Conservation (phyloP, 2,797 vertebrate species). For the Bradypodion pumilum region DNA sequence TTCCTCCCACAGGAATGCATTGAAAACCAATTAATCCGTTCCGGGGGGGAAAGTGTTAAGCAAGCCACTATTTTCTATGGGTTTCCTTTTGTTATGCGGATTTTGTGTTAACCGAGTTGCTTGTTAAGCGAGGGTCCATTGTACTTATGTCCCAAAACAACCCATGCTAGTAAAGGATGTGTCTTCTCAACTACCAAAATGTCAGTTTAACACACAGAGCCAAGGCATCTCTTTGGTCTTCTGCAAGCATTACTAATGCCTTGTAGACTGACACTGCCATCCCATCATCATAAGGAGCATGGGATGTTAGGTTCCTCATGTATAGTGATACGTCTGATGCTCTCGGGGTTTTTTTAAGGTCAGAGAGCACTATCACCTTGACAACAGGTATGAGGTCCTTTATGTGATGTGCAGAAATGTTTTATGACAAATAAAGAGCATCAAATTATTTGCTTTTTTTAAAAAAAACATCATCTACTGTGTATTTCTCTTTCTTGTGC, state of each 20-base stretch:
- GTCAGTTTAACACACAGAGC: neutral
- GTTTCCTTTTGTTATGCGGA: too few relatives aligned
- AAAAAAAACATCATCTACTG: neutral
- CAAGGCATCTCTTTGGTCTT: neutral
- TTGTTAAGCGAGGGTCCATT: too few relatives aligned
- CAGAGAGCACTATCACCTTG: too few relatives aligned
- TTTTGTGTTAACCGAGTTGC: too few relatives aligned
- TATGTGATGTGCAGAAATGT: accelerated
- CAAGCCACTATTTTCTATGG: too few relatives aligned
- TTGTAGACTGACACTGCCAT: constrained; percentile 14
- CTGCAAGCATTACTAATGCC: neutral
- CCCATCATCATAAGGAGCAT: constrained; percentile 38
- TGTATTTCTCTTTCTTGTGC: constrained; percentile 7
- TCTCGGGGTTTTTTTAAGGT: neutral
- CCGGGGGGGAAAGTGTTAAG: too few relatives aligned
- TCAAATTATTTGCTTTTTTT: constrained; percentile 48
- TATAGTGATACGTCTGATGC: neutral
- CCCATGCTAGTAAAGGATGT: too few relatives aligned
- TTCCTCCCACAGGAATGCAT: too few relatives aligned
- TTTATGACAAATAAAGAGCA: constrained; percentile 46
- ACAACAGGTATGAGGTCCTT: constrained; percentile 20
- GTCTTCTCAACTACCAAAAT: neutral
- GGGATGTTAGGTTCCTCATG: constrained; percentile 27
- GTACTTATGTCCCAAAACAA: too few relatives aligned
- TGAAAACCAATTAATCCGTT: too few relatives aligned